These are phyloP conservation scores for Dendrocopos noguchii DNA, from an alignment of 2,113 vertebrate species.

Conservation along the genomic window DNA sequence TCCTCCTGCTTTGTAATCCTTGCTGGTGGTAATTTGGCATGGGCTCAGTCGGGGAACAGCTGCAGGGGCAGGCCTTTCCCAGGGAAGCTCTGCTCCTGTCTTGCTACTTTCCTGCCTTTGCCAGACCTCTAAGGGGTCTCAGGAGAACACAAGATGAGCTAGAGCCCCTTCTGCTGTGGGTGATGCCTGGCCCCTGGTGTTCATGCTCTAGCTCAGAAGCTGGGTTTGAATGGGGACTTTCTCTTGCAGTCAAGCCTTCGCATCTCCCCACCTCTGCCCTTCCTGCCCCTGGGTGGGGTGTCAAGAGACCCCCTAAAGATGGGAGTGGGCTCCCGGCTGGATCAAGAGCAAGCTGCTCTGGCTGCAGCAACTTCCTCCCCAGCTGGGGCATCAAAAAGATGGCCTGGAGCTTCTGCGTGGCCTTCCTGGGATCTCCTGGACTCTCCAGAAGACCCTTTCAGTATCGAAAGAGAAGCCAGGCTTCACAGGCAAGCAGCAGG, in stretches of 20 bases:
- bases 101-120: not conserved
- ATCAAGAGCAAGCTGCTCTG: constrained; percentile 87
- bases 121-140: not conserved
- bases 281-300: constrained; percentile 84
- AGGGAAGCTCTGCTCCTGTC: not conserved
- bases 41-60: not conserved
- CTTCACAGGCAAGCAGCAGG: constrained; percentile 96
- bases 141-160: fast-evolving
- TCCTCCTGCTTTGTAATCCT: not conserved
- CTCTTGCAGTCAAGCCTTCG: constrained; percentile 89
- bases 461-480: constrained; percentile 95
- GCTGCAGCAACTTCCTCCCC: constrained; percentile 82
- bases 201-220: fast-evolving
- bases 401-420: constrained; percentile 91
- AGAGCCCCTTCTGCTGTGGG: not conserved
- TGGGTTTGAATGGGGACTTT: not conserved
- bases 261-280: constrained; percentile 94
- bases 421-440: constrained; percentile 89
- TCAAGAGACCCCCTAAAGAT: constrained; percentile 89
- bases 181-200: not conserved
- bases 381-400: constrained; percentile 85
- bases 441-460: constrained; percentile 90
- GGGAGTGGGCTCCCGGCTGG: constrained; percentile 84
- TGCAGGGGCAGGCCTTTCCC: not conserved
- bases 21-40: not conserved